These are phyloP conservation scores for Trichopoda pennipes DNA, from an alignment of 2,888 invertebrate genomes.

Conservation along the genomic window DNA sequence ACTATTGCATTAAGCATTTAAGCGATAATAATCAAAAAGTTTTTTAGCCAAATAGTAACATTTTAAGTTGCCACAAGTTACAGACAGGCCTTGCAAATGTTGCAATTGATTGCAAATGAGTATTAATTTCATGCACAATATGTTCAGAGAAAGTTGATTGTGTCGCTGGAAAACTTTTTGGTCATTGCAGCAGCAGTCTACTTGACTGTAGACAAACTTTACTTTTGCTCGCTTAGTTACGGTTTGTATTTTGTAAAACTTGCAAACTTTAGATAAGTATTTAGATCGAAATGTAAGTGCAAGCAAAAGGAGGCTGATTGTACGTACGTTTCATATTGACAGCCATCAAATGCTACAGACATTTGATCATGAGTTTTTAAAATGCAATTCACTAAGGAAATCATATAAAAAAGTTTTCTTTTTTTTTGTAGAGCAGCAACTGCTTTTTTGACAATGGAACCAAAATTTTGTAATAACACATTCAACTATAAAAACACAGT, in stretches of 20 bases:
- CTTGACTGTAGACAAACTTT: constrained; percentile 24
- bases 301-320: background rate
- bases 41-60: constrained; percentile 33
- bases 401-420: constrained; percentile 58
- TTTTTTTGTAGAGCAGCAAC: constrained; percentile 1
- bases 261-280: constrained; percentile 18
- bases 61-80: background rate
- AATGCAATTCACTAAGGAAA: constrained; percentile 64
- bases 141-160: constrained; percentile 37
- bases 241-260: background rate
- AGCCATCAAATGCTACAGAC: constrained; percentile 65
- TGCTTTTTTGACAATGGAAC: constrained; percentile 54
- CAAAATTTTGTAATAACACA: constrained; percentile 41
- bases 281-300: constrained; percentile 20
- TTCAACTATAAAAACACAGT: constrained; percentile 18
- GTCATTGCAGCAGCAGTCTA: constrained; percentile 29
- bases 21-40: constrained; percentile 63
- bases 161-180: constrained; percentile 34
- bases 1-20: constrained; percentile 36
- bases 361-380: constrained; percentile 57
- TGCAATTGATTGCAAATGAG: constrained; percentile 66
- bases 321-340: constrained; percentile 56
- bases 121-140: constrained; percentile 61
- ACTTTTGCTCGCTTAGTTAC: background rate
- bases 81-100: constrained; percentile 45